phyloP scores from a whole-genome alignment of 2,797 vertebrate genomes.

The Taeniopygia guttata region DNA sequence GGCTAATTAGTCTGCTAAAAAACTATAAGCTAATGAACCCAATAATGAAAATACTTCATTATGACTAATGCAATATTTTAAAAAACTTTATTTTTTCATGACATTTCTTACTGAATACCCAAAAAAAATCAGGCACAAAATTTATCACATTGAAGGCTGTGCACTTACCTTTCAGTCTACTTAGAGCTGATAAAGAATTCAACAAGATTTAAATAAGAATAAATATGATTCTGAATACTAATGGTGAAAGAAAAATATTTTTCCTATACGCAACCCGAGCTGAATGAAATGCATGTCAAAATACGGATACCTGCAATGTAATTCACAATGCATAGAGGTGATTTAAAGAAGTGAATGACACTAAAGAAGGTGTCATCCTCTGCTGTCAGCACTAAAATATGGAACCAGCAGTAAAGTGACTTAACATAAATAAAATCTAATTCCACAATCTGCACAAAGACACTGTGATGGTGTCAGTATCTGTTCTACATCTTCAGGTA shows the following conservation, averaged over 20 bases:
- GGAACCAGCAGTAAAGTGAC: neutral
- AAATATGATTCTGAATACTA: neutral
- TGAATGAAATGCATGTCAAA: neutral
- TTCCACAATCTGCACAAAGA: neutral
- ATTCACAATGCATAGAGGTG: neutral
- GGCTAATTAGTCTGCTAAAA: neutral
- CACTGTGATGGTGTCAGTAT: neutral
- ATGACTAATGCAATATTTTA: neutral
- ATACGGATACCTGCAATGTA: neutral
- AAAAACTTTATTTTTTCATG: neutral
- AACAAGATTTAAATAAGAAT: neutral
- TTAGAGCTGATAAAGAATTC: neutral
- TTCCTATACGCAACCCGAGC: fast-evolving
- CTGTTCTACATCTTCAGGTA: neutral
- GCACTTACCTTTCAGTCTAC: neutral
- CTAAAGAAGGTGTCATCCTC: neutral
- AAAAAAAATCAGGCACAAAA: neutral
- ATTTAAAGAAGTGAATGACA: neutral
- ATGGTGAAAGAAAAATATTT: neutral
- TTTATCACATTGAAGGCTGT: fast-evolving
- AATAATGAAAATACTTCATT: neutral
- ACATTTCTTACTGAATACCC: neutral
- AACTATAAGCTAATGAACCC: neutral
- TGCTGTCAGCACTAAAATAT: neutral
- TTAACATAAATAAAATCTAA: neutral